Percentiles rank a stretch among this genome's conserved stretches.
phyloP scores from a whole-genome alignment of 2,113 vertebrate genomes.

The Cathartes aura region DNA sequence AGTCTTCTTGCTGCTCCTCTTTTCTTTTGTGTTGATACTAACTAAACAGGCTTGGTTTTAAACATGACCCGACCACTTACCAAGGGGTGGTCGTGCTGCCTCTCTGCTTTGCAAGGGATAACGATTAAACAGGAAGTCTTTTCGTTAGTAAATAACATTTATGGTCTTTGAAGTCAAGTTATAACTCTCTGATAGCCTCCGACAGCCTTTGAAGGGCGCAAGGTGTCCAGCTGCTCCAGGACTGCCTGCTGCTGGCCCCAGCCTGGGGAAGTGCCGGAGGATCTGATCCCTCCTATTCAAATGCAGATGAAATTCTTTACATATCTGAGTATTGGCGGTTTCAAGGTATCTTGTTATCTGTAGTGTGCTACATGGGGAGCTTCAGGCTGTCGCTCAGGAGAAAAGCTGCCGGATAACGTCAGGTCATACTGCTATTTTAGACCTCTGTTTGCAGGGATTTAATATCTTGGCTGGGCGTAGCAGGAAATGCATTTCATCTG shows the following conservation, averaged over 20 bases:
- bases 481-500: neutral
- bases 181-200: neutral
- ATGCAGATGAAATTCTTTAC: slow-evolving; percentile 43
- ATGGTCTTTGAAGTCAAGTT: slow-evolving; percentile 5
- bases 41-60: neutral
- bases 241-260: neutral
- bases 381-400: neutral
- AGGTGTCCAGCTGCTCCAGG: neutral
- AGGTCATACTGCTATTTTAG: neutral
- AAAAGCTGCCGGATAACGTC: neutral
- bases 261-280: neutral
- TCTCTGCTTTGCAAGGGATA: neutral
- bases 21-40: no score
- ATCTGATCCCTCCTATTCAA: neutral
- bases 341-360: neutral
- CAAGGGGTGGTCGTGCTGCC: fast-evolving
- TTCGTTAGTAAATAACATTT: neutral
- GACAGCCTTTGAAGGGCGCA: slow-evolving; percentile 48
- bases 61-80: fast-evolving
- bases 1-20: neutral
- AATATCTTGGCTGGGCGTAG: neutral
- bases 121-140: neutral
- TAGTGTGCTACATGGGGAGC: neutral
- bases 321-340: neutral
- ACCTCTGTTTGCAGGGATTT: neutral